Conservation (phyloP, 1,140 invertebrate genomes). For the Metaphire vulgaris region DNA sequence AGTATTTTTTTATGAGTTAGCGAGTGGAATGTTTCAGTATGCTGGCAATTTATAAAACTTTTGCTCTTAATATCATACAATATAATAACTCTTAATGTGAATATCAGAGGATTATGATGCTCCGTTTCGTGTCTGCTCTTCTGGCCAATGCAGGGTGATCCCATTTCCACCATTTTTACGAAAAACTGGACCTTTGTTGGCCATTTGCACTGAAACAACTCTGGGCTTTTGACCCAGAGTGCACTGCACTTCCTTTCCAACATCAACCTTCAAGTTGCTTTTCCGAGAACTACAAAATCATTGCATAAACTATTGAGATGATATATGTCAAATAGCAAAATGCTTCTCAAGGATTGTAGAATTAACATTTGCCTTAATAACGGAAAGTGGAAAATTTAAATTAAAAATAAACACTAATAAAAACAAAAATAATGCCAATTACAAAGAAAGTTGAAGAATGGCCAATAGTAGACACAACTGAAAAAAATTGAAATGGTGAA, state of each 20-base stretch:
- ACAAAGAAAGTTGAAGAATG: neutral
- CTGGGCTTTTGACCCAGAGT: slow-evolving; percentile 6
- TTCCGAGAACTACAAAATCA: slow-evolving; percentile 1
- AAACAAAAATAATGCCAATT: neutral
- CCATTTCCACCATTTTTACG: neutral
- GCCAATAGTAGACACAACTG: no score
- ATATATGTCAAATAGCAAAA: neutral
- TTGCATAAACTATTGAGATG: no score
- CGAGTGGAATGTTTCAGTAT: no score
- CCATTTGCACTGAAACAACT: neutral
- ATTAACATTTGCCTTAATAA: neutral
- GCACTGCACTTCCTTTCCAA: neutral
- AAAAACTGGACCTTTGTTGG: slow-evolving; percentile 7
- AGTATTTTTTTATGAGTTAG: no score
- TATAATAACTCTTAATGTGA: no score
- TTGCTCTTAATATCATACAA: no score
- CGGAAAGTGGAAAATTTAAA: no score
- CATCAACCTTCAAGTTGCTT: neutral
- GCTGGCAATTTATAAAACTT: no score
- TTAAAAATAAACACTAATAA: neutral
- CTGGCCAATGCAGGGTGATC: slow-evolving; percentile 3
- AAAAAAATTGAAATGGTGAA: no score
- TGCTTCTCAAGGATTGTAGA: neutral
- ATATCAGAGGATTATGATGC: no score
- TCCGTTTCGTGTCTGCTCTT: no score